Conservation (phyloP, 1,140 invertebrate genomes). For the Eupeodes corollae region DNA sequence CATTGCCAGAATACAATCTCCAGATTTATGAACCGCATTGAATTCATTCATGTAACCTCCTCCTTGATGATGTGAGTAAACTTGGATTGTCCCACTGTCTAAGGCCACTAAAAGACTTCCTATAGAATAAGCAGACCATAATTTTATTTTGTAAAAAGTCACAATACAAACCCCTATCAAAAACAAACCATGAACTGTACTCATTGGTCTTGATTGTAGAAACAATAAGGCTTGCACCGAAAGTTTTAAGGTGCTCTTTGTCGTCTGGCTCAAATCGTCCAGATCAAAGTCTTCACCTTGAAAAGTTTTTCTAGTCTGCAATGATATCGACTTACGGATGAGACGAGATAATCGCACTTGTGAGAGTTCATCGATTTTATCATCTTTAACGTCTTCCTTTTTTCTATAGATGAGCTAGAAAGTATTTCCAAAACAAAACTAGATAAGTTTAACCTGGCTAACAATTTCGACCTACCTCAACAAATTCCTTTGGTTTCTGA, state of each 20-base stretch:
- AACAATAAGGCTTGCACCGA: constrained; percentile 46
- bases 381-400: too few species aligned
- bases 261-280: neutral
- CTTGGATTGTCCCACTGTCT: constrained; percentile 55
- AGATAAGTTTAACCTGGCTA: too few species aligned
- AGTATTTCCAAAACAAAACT: too few species aligned
- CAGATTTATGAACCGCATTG: constrained; percentile 48
- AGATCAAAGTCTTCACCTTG: too few species aligned
- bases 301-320: too few species aligned
- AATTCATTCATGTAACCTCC: constrained; percentile 52
- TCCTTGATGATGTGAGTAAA: constrained; percentile 58
- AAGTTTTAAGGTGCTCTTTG: constrained; percentile 16
- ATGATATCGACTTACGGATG: too few species aligned
- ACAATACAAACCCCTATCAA: too few species aligned
- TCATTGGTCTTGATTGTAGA: constrained; percentile 40
- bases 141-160: neutral
- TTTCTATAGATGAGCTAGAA: too few species aligned
- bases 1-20: constrained; percentile 54
- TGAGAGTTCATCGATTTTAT: too few species aligned
- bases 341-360: too few species aligned
- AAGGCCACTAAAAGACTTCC: constrained; percentile 52
- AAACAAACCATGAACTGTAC: constrained; percentile 37
- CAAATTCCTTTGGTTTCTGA: constrained; percentile 36
- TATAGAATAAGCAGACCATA: constrained; percentile 5
- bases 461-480: constrained; percentile 12